Conservation (phyloP, 1,140 invertebrate genomes). For the Limonius californicus region DNA sequence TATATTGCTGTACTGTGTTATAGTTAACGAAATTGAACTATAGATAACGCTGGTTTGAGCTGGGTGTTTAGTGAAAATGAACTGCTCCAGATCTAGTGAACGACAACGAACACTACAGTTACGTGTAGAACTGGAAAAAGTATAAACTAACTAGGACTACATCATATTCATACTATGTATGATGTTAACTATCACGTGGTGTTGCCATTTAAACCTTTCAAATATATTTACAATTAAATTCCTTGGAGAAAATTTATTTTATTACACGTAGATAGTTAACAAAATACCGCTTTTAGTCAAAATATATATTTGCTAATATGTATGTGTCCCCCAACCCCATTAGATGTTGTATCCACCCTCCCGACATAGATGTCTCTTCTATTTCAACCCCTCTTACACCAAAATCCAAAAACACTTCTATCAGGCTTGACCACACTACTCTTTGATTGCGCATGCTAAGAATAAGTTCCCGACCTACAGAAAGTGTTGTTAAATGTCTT, state of each 20-base stretch:
- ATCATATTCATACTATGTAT: background rate
- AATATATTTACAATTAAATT: background rate
- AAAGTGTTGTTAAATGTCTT: conserved; percentile 14
- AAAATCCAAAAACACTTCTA: conserved; percentile 27
- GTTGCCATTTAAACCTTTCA: too few relatives aligned
- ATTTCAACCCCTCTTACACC: conserved; percentile 12
- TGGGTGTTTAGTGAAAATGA: conserved; percentile 45
- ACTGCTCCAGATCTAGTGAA: conserved; percentile 7
- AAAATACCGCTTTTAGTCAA: conserved; percentile 21
- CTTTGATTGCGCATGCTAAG: conserved; percentile 41
- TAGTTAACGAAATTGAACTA: conserved; percentile 6
- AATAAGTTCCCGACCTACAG: background rate
- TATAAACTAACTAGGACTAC: background rate
- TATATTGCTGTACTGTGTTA: conserved; percentile 35
- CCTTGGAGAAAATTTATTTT: background rate
- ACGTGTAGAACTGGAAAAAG: background rate
- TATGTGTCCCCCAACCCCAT: conserved; percentile 21
- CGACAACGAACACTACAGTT: conserved; percentile 1
- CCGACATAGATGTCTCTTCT: conserved; percentile 13
- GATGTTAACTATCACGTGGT: background rate
- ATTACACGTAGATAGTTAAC: background rate
- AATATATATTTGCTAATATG: conserved; percentile 28
- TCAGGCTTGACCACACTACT: conserved; percentile 42
- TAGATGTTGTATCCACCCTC: conserved; percentile 24
- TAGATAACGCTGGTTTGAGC: conserved; percentile 47